Base-by-base conservation (phyloP, 2,113 vertebrate species). In the Camelus dromedarius region DNA sequence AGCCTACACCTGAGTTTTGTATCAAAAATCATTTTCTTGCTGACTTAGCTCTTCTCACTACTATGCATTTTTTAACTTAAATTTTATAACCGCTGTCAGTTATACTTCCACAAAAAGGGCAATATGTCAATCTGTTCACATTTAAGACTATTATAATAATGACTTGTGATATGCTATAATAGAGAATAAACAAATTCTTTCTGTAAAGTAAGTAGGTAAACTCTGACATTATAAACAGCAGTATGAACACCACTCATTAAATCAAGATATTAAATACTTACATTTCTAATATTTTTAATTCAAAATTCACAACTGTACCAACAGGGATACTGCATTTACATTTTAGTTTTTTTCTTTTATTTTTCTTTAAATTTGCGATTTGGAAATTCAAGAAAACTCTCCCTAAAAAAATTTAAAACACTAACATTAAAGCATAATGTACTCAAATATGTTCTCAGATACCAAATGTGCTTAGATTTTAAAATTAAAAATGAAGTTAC, bases 211-310 rank as follows among this genome's bases (percentile, higher is more conserved):
- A 93, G 32, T 11, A 35, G 8, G 38, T 66, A 89, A 80, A 73
- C 30, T 81, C 42, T 84, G 76, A n/a, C 15, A 76, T 76, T 86
- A 50, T 69, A 38, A 0, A 38, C 7, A 54, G 60, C 15, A 38
- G 15, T 82, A 46, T 26, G 6, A 77, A 20, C 28, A 67, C 11
- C 26, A 80, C 8, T 54, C n/a, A 79, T 28, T 72, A 90, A 95
- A 84, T n/a, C 15, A 38, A 50, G 16, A 91, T 56, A 50, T 48
- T 84, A 91, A 93, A 93, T 89, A 75, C 46, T 85, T 88, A 66
- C 32, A 54, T 66, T 50, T 80, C 11, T 50, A 93, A 70, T 80
- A 91, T 66, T 90, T 91, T 79, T 52, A 91, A 38, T 35, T 88
- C 22, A 82, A 94, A 97, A 91, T 89, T 52, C 8, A 85, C 9